Evolutionary conservation across 37 sponge, comb jelly and placozoan genomes (phyloP), one percentile per base, ranked within the genome.

Genomic region (Petrosia ficiformis): DNA sequence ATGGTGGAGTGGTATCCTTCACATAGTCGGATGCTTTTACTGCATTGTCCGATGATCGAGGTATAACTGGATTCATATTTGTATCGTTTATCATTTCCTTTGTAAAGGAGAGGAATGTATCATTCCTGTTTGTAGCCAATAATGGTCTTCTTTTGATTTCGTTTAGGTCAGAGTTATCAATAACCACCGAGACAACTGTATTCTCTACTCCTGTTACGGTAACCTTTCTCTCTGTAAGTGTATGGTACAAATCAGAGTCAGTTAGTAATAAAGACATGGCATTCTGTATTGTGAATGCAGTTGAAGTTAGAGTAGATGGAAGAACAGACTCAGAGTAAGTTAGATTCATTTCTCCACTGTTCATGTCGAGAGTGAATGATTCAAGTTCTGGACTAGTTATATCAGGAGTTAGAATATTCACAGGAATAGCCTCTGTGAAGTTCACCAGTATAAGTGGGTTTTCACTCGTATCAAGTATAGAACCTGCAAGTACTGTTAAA

Each of bases 321-420:
- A 71, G 37, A 16, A 92, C 90, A 21, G 96, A 82, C 57, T 95
- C 96, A 26, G 90, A 77, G 71, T 92, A 95, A 4, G 76, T 72
- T 28, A 95, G 61, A n/a, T 76, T 79, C 56, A 95, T 72, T 25
- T 70, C 67, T 39, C 90, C 90, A 77, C 39, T 44, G 59, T 92
- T 61, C 65, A 95, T 65, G 40, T 95, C 93, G 11, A 95, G 67
- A 35, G 67, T 79, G 66, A 82, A 95, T n/a, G 54, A 72, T 59
- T 43, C 59, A 26, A 95, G 75, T 0, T 14, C 64, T 0, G 92
- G 92, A 19, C 42, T 29, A 30, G 95, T 80, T 19, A 32, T 65
- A 52, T 91, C 95, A 41, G 73, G 58, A 57, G 74, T 71, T 16
- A 84, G 60, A 11, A 32, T 32, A 6, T 39, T 42, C 11, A 83